Conservation (phyloP, 2,797 vertebrate species). For the Philypnodon macrostomus region DNA sequence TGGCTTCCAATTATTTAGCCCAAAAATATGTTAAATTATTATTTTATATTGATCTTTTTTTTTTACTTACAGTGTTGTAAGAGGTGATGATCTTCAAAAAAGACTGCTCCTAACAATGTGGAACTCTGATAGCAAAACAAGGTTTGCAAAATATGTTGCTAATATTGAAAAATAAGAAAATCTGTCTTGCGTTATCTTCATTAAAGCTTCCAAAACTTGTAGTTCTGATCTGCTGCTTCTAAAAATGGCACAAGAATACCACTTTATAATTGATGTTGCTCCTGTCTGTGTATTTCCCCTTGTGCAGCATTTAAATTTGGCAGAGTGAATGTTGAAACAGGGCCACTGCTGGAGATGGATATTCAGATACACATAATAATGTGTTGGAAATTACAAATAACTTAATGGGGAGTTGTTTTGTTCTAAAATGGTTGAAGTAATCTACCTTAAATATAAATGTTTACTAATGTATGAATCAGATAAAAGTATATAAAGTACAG, state of each 20-base stretch:
- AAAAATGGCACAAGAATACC: conserved; percentile 7
- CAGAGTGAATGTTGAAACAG: conserved; percentile 43
- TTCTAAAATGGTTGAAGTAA: neutral
- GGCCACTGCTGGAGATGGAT: conserved; percentile 40
- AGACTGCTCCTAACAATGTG: conserved; percentile 86
- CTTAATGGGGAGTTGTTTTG: neutral
- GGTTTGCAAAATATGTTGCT: conserved; percentile 56
- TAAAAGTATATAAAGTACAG: conserved; percentile 2
- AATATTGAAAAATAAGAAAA: neutral
- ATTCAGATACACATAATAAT: conserved; percentile 20
- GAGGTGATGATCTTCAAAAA: conserved; percentile 76
- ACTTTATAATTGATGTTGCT: conserved; percentile 45
- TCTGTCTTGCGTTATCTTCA: neutral
- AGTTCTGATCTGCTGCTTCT: neutral
- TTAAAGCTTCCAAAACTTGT: no score
- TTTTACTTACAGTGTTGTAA: conserved; percentile 49
- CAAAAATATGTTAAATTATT: neutral
- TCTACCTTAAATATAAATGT: neutral
- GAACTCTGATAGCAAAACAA: conserved; percentile 76
- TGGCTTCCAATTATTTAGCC: neutral
- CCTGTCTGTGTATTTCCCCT: conserved; percentile 15
- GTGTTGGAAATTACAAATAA: conserved; percentile 12
- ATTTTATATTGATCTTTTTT: neutral
- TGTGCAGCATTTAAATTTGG: conserved; percentile 29
- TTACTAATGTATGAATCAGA: neutral